Evolutionary conservation across 53 echinoderm and acorn worm species (phyloP).

Genomic region (Hippasteria phrygiana): DNA sequence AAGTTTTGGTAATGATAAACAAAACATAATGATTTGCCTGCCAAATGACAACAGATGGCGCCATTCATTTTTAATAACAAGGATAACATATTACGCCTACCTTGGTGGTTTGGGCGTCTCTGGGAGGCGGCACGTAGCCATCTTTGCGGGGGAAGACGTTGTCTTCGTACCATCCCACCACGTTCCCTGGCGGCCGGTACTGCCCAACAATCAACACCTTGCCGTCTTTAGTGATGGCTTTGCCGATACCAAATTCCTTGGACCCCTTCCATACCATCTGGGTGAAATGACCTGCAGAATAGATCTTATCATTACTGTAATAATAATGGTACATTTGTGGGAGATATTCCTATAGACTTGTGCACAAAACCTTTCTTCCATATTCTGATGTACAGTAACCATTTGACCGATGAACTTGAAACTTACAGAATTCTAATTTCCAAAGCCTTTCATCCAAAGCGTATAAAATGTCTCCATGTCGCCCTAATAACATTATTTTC

Average conservation of each 20-base stretch:
- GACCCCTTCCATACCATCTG: conserved; percentile 98
- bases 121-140: conserved; percentile 75
- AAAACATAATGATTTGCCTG: not conserved
- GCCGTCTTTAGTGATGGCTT: conserved; percentile 84
- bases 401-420: too few relatives aligned
- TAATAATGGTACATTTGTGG: too few relatives aligned
- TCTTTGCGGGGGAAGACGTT: conserved; percentile 84
- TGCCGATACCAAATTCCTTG: conserved; percentile 92
- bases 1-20: not conserved
- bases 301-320: not conserved
- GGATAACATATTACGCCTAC: not conserved
- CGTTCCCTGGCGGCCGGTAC: conserved; percentile 93
- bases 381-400: too few relatives aligned
- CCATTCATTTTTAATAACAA: too few relatives aligned
- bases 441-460: too few relatives aligned
- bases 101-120: conserved; percentile 31
- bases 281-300: conserved; percentile 90
- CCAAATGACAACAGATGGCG: too few relatives aligned
- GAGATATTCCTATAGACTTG: too few relatives aligned
- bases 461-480: too few relatives aligned
- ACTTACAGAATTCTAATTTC: too few relatives aligned
- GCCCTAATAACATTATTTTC: too few relatives aligned
- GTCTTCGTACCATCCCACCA: conserved; percentile 84
- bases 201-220: conserved; percentile 89
- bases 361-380: too few relatives aligned